These are phyloP conservation scores for Leptothorax acervorum DNA, from an alignment of 2,888 invertebrate species.

Conservation along the genomic window DNA sequence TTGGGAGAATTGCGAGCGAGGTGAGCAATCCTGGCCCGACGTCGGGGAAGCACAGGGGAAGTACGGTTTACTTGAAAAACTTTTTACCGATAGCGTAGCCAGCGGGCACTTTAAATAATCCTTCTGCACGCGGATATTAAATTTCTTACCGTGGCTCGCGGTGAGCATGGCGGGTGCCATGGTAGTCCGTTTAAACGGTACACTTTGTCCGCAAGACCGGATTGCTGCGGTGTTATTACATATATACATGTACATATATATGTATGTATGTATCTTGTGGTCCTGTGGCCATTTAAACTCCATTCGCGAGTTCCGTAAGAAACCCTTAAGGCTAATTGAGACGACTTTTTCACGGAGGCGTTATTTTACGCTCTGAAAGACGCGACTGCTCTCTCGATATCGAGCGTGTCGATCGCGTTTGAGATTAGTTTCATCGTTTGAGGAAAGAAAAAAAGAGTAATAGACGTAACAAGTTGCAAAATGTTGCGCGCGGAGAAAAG, in stretches of 20 bases:
- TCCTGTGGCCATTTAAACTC: conserved; percentile 43
- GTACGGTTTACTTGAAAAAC: conserved; percentile 51
- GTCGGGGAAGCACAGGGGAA: conserved; percentile 6
- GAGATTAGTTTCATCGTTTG: conserved; percentile 1
- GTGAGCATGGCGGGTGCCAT: conserved; percentile 32
- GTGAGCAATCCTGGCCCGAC: conserved; percentile 34
- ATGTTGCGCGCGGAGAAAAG: not conserved
- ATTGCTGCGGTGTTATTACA: conserved; percentile 29
- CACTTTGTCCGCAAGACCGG: conserved; percentile 46
- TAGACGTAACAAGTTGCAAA: conserved; percentile 2
- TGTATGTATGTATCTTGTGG: not conserved
- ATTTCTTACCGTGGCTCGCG: conserved; percentile 47
- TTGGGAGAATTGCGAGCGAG: not conserved
- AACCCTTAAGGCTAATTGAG: conserved; percentile 46
- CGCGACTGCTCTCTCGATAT: conserved; percentile 5
- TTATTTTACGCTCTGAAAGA: conserved; percentile 34
- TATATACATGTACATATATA: not conserved
- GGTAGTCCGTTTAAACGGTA: conserved; percentile 45
- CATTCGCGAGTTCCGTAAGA: conserved; percentile 50
- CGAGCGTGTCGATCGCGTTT: conserved; percentile 10
- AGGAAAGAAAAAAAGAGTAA: not conserved
- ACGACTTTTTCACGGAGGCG: conserved; percentile 32
- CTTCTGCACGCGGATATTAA: conserved; percentile 53
- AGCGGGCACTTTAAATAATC: conserved; percentile 55
- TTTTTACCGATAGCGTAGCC: conserved; percentile 49